These are phyloP conservation scores for Oeneis ivallda DNA, from an alignment of 2,888 invertebrate species.

Conservation along the genomic window DNA sequence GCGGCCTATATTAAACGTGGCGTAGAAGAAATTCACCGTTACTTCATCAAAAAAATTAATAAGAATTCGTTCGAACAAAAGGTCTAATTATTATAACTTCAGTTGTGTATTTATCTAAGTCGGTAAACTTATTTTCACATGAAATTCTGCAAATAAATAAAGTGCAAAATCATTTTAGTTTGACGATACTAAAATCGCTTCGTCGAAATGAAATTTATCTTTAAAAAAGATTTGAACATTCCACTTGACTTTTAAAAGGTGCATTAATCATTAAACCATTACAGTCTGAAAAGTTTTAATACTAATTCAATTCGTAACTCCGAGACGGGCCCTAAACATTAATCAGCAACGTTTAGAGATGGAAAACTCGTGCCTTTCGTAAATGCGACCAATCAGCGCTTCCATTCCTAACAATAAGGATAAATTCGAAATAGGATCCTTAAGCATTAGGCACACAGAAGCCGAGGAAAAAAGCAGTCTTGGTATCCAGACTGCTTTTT, in stretches of 20 bases:
- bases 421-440: constrained; percentile 40
- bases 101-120: neutral
- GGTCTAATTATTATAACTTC: neutral
- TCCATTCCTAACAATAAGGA: constrained; percentile 44
- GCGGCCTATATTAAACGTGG: too few relatives aligned
- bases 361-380: constrained; percentile 47
- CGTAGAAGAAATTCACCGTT: too few relatives aligned
- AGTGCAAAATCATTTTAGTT: neutral
- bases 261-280: constrained; percentile 41
- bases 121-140: neutral
- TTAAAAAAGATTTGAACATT: constrained; percentile 17
- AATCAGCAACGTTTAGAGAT: constrained; percentile 46
- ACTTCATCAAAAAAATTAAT: too few relatives aligned
- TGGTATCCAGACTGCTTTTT: too few relatives aligned
- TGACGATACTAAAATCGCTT: neutral
- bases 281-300: constrained; percentile 41
- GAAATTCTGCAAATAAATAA: neutral
- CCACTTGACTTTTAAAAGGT: constrained; percentile 27
- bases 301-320: constrained; percentile 41
- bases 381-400: constrained; percentile 49
- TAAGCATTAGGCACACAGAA: too few relatives aligned
- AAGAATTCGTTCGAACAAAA: neutral
- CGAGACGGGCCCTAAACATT: constrained; percentile 44
- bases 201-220: constrained; percentile 16
- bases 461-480: too few relatives aligned